Conservation (phyloP, 2,888 invertebrate species). For the Xiphydria camelus region DNA sequence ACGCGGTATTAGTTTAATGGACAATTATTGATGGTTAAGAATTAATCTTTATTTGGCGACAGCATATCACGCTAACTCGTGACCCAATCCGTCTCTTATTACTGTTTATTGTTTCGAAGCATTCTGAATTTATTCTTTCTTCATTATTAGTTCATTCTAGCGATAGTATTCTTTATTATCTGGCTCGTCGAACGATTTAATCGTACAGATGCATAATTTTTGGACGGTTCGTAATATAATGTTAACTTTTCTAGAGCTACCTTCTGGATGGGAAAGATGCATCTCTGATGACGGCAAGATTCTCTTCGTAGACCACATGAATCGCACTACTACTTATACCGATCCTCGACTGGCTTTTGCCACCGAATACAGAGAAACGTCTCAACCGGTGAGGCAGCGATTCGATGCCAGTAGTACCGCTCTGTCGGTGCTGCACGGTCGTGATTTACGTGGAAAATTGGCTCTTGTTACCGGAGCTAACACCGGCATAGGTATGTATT, state of each 20-base stretch:
- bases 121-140: no score
- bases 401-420: conserved; percentile 88
- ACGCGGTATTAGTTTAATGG: no score
- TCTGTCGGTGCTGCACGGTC: conserved; percentile 78
- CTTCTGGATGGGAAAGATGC: conserved; percentile 86
- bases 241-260: conserved; percentile 76
- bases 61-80: no score
- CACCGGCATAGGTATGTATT: conserved; percentile 75
- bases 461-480: conserved; percentile 91
- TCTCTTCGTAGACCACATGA: conserved; percentile 76
- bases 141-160: no score
- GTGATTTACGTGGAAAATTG: conserved; percentile 82
- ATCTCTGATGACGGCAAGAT: conserved; percentile 75
- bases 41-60: no score
- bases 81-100: no score
- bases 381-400: conserved; percentile 76
- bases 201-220: no score
- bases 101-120: no score
- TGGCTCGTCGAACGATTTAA: no score
- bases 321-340: conserved; percentile 79
- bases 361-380: conserved; percentile 71
- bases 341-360: conserved; percentile 94
- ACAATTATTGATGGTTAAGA: no score
- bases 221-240: no score
- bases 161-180: no score